Percentiles rank a stretch among this genome's conserved stretches.
Conservation (phyloP, 1,140 invertebrate genomes). For the Cyclina sinensis region DNA sequence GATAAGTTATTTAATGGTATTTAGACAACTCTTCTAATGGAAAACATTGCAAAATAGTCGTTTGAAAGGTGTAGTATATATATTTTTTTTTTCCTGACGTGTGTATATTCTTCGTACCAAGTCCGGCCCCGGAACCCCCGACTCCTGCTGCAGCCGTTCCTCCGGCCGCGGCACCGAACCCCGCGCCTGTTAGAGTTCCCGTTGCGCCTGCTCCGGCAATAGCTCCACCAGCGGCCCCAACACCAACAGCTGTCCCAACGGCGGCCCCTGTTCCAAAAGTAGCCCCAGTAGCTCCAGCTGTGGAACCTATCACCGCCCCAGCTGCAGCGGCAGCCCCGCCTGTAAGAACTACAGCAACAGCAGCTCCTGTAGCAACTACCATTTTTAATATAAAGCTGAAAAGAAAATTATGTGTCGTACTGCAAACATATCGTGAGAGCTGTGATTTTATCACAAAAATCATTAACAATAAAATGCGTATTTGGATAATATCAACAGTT, state of each 20-base stretch:
- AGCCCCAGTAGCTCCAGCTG: neutral
- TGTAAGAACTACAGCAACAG: neutral
- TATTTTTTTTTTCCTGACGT: no score
- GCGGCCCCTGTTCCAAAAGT: neutral
- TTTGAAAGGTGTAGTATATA: no score
- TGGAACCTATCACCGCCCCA: neutral
- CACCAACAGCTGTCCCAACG: neutral
- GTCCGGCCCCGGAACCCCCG: neutral
- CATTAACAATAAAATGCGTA: no score
- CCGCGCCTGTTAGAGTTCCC: neutral
- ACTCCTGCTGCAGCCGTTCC: neutral
- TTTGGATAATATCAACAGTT: no score
- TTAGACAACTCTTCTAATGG: no score
- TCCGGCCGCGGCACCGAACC: neutral
- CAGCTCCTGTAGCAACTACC: neutral
- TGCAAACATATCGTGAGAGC: no score
- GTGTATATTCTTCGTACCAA: neutral
- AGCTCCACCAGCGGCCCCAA: neutral
- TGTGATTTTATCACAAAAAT: no score
- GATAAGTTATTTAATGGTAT: no score
- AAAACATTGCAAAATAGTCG: no score
- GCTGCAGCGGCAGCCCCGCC: neutral
- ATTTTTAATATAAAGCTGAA: neutral
- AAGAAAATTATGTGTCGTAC: no score
- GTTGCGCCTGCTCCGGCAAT: neutral